Evolutionary conservation across 2,113 vertebrate species (phyloP), one percentile per base, ranked within the genome.

Genomic region (Baryphthengus martii): DNA sequence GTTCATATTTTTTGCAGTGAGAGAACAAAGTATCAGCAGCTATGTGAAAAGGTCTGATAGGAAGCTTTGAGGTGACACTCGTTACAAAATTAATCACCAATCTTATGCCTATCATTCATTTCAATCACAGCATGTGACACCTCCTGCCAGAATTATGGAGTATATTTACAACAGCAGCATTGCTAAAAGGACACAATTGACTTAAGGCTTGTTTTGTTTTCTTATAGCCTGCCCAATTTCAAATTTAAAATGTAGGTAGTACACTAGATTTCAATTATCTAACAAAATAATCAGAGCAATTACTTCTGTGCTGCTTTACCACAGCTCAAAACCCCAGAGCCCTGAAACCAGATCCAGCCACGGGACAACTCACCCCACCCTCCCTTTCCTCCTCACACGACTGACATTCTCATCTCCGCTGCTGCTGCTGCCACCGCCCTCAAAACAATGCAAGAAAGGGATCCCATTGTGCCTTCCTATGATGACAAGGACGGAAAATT

Each of bases 71-170:
- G 50, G 63, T 56, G 71, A 91, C 25, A 85, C 25, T 88, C 90
- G 73, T 52, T 59, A 96, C 11, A 67, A 90, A 97, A 96, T 89
- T 93, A 96, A 95, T 91, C 87, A 78, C 91, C 63, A 82, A 86
- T 56, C 50, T 24, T 79, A 87, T 17, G 45, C 65, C 70, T 50
- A 71, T 84, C 77, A 94, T 95, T 95, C 87, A 93, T 89, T 94
- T 95, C 79, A 75, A 61, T 78, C 77, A 29, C 58, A 72, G 91
- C 78, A 91, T 23, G 67, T 81, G 89, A 87, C 68, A 95, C 44
- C 88, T 87, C 42, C 70, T 95, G 82, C 65, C 77, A 95, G 39
- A 94, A 92, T 65, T 89, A 87, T 11, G 0, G 40, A 77, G 63
- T 42, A 58, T 53, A 77, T 76, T 76, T 80, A 91, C 50, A 88